Base-by-base conservation (phyloP, 2,888 invertebrate genomes). In the Epistrophe grossulariae region DNA sequence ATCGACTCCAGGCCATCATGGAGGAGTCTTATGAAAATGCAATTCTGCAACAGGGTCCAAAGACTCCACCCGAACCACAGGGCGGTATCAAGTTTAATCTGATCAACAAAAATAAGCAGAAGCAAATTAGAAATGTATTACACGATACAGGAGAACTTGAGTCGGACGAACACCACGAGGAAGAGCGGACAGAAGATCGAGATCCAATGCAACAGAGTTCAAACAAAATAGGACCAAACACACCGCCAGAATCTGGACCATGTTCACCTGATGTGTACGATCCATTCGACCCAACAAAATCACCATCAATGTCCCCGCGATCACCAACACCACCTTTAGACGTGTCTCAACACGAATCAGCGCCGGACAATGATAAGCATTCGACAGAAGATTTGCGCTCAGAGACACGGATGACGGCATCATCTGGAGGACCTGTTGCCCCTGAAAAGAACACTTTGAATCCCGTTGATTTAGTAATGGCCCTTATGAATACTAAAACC, bases 251-350 rank as follows among this genome's bases (percentile, higher is more conserved):
- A 80, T 95, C 95, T 9, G 95, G 95, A 0, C 95, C 95, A 0
- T 95, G 95, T 84, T 95, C 96, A 15, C 97, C 97, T 0, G 97
- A 97, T 92, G 97, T 96, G 4, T 98, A 98, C 92, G 97, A 98
- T 95, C 98, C 98, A 1, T 98, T 97, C 92, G 97, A 98, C 93
- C 98, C 98, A 0, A 97, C 98, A 10, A 97, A 97, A 92, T 97
- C 97, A 0, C 93, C 93, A 3, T 93, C 93, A 1, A 88, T 91
- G 19, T 92, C 93, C 4, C 92, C 93, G 1, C 91, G 92, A 2
- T 92, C 93, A 4, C 92, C 92, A 55, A 91, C 92, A 38, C 91
- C 91, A 11, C 88, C 90, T 4, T 85, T 90, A 13, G 82, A 83
- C 15, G 59, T 76, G 17, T 76, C 79, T 15, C 82, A 83, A 19